phyloP scores from a whole-genome alignment of 2,888 invertebrate species.

The Drosophila mimica region DNA sequence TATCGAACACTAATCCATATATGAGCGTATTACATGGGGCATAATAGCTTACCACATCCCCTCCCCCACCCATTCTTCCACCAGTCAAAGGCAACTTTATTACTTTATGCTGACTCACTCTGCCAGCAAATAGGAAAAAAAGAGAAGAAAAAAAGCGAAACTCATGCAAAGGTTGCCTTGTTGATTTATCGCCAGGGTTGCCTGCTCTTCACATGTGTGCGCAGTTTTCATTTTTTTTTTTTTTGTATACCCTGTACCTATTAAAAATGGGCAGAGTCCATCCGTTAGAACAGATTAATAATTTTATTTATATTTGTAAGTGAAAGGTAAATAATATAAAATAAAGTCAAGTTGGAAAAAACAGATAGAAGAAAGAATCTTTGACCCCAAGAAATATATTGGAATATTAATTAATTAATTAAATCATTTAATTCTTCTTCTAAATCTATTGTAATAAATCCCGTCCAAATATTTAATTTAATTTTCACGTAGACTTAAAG shows the following conservation, averaged over 20 bases:
- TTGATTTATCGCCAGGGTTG: conserved; percentile 68
- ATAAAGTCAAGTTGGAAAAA: too few relatives aligned
- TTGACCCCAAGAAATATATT: too few relatives aligned
- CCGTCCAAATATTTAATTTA: too few relatives aligned
- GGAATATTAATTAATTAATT: too few relatives aligned
- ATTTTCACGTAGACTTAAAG: too few relatives aligned
- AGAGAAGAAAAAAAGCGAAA: conserved; percentile 35
- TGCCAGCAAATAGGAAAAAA: conserved; percentile 26
- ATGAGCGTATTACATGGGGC: conserved; percentile 57
- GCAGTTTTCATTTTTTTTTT: conserved; percentile 32
- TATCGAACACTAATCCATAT: conserved; percentile 76
- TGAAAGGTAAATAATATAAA: too few relatives aligned
- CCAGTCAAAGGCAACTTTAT: conserved; percentile 53
- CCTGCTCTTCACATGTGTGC: conserved; percentile 54
- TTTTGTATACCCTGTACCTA: not conserved
- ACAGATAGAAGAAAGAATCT: too few relatives aligned
- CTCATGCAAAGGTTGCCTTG: conserved; percentile 79
- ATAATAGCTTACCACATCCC: conserved; percentile 46
- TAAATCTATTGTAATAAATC: too few relatives aligned
- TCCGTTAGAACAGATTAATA: not conserved
- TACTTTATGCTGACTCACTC: conserved; percentile 74
- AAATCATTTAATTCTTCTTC: too few relatives aligned
- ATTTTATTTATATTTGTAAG: not conserved
- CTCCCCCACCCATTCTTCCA: not conserved
- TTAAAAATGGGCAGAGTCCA: not conserved